phyloP scores from a whole-genome alignment of 2,888 invertebrate genomes.

The Teleiodes luculella region DNA sequence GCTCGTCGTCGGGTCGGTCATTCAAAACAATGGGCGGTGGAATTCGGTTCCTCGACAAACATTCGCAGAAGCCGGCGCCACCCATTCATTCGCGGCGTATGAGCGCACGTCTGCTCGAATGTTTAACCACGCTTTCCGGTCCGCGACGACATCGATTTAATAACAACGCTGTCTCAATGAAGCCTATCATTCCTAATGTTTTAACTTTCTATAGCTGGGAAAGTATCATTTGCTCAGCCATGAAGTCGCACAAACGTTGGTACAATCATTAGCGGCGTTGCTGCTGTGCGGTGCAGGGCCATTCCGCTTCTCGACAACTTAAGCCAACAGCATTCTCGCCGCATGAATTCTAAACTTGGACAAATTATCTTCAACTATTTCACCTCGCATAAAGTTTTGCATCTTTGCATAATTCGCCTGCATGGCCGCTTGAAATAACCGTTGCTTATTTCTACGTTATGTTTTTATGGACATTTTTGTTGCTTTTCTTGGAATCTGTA shows the following conservation, averaged over 20 bases:
- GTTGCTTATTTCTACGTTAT: constrained; percentile 15
- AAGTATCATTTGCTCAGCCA: constrained; percentile 62
- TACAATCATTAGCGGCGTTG: constrained; percentile 58
- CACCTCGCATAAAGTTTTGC: constrained; percentile 33
- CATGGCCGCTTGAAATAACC: constrained; percentile 23
- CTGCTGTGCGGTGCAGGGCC: constrained; percentile 45
- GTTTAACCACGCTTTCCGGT: constrained; percentile 67
- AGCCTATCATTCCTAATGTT: constrained; percentile 59
- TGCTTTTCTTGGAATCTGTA: constrained; percentile 4
- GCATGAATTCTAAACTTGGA: constrained; percentile 15
- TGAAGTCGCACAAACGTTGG: constrained; percentile 47
- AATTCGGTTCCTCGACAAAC: constrained; percentile 59
- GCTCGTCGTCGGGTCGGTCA: not conserved
- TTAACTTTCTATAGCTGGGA: constrained; percentile 68
- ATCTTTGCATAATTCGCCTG: constrained; percentile 43
- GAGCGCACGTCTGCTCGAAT: constrained; percentile 50
- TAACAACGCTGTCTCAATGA: constrained; percentile 61
- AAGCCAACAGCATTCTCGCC: constrained; percentile 4
- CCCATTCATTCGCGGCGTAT: constrained; percentile 54
- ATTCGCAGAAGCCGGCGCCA: constrained; percentile 54
- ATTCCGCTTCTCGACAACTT: constrained; percentile 21
- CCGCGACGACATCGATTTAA: constrained; percentile 47
- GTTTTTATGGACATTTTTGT: constrained; percentile 13
- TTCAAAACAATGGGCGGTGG: constrained; percentile 57
- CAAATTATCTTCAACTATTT: constrained; percentile 34